phyloP scores from a whole-genome alignment of 1,140 invertebrate genomes.

The Drosophila auraria region DNA sequence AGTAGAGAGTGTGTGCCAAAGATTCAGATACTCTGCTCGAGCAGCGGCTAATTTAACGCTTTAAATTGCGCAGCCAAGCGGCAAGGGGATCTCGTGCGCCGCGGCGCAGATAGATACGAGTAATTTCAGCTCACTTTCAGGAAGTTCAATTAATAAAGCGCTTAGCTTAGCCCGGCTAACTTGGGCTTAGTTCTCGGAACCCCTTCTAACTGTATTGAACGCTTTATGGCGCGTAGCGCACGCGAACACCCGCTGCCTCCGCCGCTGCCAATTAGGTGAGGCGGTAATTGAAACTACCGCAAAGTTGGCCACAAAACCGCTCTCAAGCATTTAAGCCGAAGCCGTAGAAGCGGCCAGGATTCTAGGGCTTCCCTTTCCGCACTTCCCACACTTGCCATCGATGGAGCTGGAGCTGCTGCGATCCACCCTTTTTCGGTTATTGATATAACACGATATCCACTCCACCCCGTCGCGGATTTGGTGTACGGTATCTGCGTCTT shows the following conservation, averaged over 20 bases:
- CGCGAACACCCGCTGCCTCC: slow-evolving; percentile 53
- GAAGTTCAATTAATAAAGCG: slow-evolving; percentile 81
- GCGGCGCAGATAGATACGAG: slow-evolving; percentile 36
- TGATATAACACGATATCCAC: slow-evolving; percentile 83
- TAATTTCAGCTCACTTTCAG: slow-evolving; percentile 53
- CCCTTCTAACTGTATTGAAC: slow-evolving; percentile 76
- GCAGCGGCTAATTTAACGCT: slow-evolving; percentile 75
- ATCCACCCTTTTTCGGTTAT: slow-evolving; percentile 84
- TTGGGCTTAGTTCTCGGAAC: slow-evolving; percentile 69
- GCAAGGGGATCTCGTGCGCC: slow-evolving; percentile 57
- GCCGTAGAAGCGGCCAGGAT: slow-evolving; percentile 52
- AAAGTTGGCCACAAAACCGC: slow-evolving; percentile 42
- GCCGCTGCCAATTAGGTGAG: slow-evolving; percentile 62
- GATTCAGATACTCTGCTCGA: slow-evolving; percentile 33
- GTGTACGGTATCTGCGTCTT: slow-evolving; percentile 64
- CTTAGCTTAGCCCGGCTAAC: slow-evolving; percentile 55
- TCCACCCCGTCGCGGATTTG: slow-evolving; percentile 35
- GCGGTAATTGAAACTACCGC: slow-evolving; percentile 80
- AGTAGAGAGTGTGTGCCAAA: slow-evolving; percentile 21
- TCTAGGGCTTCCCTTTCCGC: slow-evolving; percentile 51
- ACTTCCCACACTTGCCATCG: slow-evolving; percentile 48
- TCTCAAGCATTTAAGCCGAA: slow-evolving; percentile 49
- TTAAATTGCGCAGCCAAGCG: slow-evolving; percentile 79
- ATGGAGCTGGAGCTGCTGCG: slow-evolving; percentile 29
- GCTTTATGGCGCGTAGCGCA: slow-evolving; percentile 80